Evolutionary conservation across 2,113 vertebrate genomes (phyloP).

Genomic region (Sterrhoptilus dennistouni): DNA sequence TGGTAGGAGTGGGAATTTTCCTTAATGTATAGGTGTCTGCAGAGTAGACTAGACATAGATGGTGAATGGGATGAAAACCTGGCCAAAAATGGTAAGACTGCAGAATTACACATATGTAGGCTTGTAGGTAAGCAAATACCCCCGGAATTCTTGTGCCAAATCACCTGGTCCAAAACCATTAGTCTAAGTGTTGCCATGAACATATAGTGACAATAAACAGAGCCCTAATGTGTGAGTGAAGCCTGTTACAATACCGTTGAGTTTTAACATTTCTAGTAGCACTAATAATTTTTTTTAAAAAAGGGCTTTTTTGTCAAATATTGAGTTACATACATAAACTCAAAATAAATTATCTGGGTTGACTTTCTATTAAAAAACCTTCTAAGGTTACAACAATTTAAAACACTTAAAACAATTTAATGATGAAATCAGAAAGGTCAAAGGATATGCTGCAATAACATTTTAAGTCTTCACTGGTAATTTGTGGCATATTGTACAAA

Average conservation of each 20-base stretch:
- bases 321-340: neutral
- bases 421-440: neutral
- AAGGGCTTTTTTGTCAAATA: neutral
- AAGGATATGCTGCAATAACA: neutral
- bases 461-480: constrained; percentile 31
- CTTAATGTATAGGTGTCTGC: neutral
- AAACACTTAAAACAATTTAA: neutral
- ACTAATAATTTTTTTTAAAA: neutral
- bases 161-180: neutral
- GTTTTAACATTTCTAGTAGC: neutral
- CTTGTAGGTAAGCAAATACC: neutral
- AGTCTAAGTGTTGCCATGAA: neutral
- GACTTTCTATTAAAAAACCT: neutral
- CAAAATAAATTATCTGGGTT: neutral
- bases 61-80: neutral
- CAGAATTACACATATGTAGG: neutral
- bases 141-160: neutral
- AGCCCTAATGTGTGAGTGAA: neutral
- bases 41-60: neutral
- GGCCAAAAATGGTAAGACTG: neutral
- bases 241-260: neutral
- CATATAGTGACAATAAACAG: neutral
- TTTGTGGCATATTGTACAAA: constrained; percentile 52
- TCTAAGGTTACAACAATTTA: neutral
- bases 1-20: neutral